Conservation (phyloP, 2,113 vertebrate species). For the Procapra przewalskii region DNA sequence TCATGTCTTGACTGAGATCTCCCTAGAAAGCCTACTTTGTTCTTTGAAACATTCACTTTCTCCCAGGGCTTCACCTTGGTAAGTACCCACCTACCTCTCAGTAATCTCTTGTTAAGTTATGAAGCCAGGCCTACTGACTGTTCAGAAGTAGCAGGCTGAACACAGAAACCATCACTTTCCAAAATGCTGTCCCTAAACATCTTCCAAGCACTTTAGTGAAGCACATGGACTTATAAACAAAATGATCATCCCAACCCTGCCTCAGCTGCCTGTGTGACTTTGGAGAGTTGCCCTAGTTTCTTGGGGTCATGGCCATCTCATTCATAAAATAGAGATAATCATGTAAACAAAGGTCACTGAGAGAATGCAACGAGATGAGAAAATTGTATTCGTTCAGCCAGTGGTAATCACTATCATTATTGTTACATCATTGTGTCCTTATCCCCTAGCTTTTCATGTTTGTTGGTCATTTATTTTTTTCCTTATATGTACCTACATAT, state of each 20-base stretch:
- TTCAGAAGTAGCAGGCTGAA: neutral
- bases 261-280: neutral
- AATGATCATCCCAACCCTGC: neutral
- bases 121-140: neutral
- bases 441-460: neutral
- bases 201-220: neutral
- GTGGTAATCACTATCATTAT: neutral
- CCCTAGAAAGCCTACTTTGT: neutral
- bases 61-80: neutral
- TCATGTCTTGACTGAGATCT: neutral
- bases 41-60: neutral
- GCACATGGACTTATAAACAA: neutral
- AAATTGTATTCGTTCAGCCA: neutral
- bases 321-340: neutral
- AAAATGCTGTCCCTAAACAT: neutral
- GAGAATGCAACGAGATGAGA: neutral
- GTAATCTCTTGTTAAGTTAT: neutral
- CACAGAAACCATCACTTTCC: neutral
- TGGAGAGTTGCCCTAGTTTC: neutral
- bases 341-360: neutral
- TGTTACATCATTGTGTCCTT: neutral
- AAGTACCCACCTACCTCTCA: neutral
- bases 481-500: neutral
- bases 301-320: neutral
- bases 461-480: neutral